These are phyloP conservation scores for Gasteruption jaculator DNA, from an alignment of 2,888 invertebrate species.

Conservation along the genomic window DNA sequence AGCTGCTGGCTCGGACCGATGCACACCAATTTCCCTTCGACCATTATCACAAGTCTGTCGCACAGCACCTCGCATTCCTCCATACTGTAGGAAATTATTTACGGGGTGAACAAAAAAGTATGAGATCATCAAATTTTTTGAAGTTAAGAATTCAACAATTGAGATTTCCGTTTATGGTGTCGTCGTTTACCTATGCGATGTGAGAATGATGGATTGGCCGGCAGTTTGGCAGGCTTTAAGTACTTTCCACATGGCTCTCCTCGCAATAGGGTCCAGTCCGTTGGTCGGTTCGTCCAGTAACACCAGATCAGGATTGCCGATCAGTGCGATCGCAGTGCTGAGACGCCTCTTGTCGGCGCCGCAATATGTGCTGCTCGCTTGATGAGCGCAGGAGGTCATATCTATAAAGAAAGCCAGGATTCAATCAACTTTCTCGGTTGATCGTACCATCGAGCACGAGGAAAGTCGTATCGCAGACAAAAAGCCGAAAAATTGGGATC, in stretches of 20 bases:
- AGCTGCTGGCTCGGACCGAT: slow-evolving; percentile 70
- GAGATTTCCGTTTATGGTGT: too few species aligned
- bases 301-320: slow-evolving; percentile 65
- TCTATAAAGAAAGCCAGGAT: slow-evolving; percentile 33
- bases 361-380: slow-evolving; percentile 55
- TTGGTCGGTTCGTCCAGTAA: slow-evolving; percentile 73
- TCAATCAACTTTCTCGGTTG: not conserved
- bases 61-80: slow-evolving; percentile 84
- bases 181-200: slow-evolving; percentile 67
- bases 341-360: slow-evolving; percentile 79
- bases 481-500: too few species aligned
- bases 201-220: slow-evolving; percentile 62
- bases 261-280: slow-evolving; percentile 67
- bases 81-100: slow-evolving; percentile 73
- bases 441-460: not conserved
- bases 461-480: not conserved
- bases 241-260: slow-evolving; percentile 63
- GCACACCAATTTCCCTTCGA: slow-evolving; percentile 67
- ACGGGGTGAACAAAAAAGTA: too few species aligned
- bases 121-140: too few species aligned
- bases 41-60: slow-evolving; percentile 73
- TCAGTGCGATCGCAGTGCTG: slow-evolving; percentile 71
- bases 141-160: too few species aligned
- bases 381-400: slow-evolving; percentile 40
- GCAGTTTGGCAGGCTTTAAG: slow-evolving; percentile 54